phyloP scores from a whole-genome alignment of 2,113 vertebrate species.

The Pygoscelis antarcticus region DNA sequence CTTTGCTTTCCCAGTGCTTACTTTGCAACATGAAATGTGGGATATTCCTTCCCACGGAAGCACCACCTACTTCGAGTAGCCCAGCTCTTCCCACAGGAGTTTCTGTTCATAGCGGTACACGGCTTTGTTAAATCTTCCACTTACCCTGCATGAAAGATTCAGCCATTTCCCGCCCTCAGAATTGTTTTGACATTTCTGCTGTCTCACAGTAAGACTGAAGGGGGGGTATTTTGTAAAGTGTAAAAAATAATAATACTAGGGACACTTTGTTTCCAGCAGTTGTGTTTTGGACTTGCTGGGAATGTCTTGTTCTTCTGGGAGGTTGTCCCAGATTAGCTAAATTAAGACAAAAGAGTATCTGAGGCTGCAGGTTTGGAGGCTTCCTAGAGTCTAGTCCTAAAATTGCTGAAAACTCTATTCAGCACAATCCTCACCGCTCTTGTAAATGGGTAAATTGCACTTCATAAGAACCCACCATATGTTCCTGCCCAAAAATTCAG shows the following conservation, averaged over 20 bases:
- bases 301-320: slow-evolving; percentile 8
- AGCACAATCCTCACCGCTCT: not conserved
- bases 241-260: not conserved
- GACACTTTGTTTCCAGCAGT: not conserved
- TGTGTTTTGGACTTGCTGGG: not conserved
- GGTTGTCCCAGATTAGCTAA: not conserved
- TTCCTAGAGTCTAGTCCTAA: not conserved
- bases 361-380: not conserved
- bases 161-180: not conserved
- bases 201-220: not conserved
- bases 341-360: slow-evolving; percentile 19
- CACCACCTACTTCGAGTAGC: not conserved
- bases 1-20: not conserved
- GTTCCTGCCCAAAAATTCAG: not conserved
- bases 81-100: not conserved
- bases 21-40: not conserved
- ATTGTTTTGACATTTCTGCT: not conserved
- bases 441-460: not conserved
- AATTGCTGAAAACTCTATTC: not conserved
- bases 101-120: not conserved
- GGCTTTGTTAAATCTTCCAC: not conserved
- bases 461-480: rapidly evolving
- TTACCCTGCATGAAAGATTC: not conserved
- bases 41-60: not conserved
- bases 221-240: not conserved